Evolutionary conservation across 92 coral and sea anemone species (phyloP).

Genomic region (Parazoanthus atlanticus): DNA sequence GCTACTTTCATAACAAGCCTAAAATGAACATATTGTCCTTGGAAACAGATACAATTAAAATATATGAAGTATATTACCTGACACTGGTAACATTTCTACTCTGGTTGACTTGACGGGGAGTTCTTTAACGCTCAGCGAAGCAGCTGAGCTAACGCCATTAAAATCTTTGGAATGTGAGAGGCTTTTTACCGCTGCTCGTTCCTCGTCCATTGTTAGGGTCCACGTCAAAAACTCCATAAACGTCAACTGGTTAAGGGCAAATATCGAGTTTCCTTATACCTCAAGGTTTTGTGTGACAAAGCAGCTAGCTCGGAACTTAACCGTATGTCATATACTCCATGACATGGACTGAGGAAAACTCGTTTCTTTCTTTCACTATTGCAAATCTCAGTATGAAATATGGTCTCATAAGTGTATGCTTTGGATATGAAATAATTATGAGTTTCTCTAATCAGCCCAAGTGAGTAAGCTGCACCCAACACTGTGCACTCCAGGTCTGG

Average conservation of each 20-base stretch:
- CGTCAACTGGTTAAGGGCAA: conserved; percentile 14
- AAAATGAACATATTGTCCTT: not conserved
- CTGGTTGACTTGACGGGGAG: not conserved
- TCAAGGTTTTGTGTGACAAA: conserved; percentile 4
- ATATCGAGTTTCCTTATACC: conserved; percentile 25
- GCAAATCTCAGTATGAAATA: not conserved
- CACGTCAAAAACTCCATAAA: conserved; percentile 21
- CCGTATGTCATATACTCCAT: not conserved
- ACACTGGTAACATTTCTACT: conserved; percentile 7
- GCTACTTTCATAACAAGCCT: not conserved
- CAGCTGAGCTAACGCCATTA: not conserved
- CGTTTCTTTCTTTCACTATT: not conserved
- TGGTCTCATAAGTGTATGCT: not conserved
- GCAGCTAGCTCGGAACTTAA: not conserved
- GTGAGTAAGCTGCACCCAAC: not conserved
- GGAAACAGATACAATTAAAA: not conserved
- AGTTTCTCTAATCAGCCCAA: not conserved
- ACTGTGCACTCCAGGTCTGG: conserved; percentile 1
- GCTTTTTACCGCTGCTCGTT: not conserved
- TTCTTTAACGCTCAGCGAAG: not conserved
- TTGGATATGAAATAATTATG: not conserved
- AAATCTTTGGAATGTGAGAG: conserved; percentile 24
- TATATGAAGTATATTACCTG: conserved; percentile 12
- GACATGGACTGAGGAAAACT: not conserved
- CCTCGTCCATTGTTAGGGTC: conserved; percentile 17